Evolutionary conservation across 2,888 invertebrate species (phyloP).

Genomic region (Thelaira solivaga): DNA sequence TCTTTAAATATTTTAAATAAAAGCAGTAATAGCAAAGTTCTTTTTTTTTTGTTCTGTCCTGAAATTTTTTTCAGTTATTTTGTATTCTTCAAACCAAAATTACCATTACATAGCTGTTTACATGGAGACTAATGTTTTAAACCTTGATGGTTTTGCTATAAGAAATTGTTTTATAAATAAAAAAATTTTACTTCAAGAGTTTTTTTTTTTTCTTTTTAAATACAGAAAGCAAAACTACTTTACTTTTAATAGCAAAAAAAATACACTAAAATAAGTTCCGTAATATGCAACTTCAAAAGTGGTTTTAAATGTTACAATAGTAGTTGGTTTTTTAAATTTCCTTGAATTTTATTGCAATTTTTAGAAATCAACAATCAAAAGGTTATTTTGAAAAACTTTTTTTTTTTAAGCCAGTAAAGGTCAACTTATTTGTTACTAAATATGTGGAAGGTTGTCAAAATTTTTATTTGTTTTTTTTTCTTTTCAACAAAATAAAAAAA

Average conservation of each 20-base stretch:
- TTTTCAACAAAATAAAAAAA: too few species aligned
- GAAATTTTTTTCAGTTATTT: not conserved
- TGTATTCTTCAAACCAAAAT: not conserved
- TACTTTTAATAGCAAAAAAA: conserved; percentile 26
- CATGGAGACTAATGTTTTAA: conserved; percentile 24
- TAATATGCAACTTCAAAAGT: conserved; percentile 42
- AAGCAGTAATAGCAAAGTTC: too few species aligned
- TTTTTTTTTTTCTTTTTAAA: not conserved
- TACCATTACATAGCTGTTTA: not conserved
- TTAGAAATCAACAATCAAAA: conserved; percentile 21
- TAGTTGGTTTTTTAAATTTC: conserved; percentile 4
- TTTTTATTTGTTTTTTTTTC: too few species aligned
- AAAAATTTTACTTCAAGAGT: not conserved
- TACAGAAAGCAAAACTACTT: conserved; percentile 31
- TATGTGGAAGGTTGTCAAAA: too few species aligned
- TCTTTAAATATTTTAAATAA: too few species aligned
- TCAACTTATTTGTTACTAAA: not conserved
- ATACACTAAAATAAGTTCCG: conserved; percentile 41
- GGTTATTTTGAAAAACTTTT: not conserved
- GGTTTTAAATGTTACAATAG: too few species aligned
- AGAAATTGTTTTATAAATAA: not conserved
- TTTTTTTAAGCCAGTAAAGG: not conserved
- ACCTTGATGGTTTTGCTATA: not conserved
- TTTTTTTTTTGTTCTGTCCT: too few species aligned
- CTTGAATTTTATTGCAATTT: conserved; percentile 33